Evolutionary conservation across 2,888 invertebrate genomes (phyloP), one percentile per base, ranked within the genome.

Genomic region (Anaspis maculata): DNA sequence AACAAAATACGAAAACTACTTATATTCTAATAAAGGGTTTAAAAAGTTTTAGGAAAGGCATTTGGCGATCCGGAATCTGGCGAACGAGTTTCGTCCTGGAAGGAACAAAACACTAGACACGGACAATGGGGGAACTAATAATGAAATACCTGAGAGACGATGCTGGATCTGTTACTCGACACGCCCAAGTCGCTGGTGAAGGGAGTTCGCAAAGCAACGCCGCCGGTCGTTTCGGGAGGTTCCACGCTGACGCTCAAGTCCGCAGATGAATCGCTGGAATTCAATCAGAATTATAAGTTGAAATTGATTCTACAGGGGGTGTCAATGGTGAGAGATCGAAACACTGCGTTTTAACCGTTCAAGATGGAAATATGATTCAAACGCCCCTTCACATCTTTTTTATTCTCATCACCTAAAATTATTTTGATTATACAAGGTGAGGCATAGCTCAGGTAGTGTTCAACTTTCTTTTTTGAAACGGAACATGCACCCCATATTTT

Each of bases 131-230:
- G 19, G 19, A 5, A 9, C 19, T 19, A 5, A 19, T 19, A 19
- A 19, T 6, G 19, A 6, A 9, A 5, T 19, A 65, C 73, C 66
- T 73, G 73, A 44, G 73, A 73, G 48, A 71, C 62, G 54, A 71
- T 65, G 57, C 72, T 73, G 51, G 73, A 74, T 49, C 74, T 64
- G 56, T 75, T 74, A 53, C 74, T 74, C 41, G 68, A 68, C 34
- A 76, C 63, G 52, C 73, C 76, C 49, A 76, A 66, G 59, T 77
- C 78, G 62, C 72, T 75, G 31, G 69, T 72, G 61, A 76, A 77
- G 24, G 74, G 76, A 48, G 68, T 72, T 56, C 64, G 64, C 34
- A 68, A 60, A 34, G 66, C 65, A 15, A 65, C 57, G 39, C 15
- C 21, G 30, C 52, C 57, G 40, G 45, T 58, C 30, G 55, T 58